Conservation (phyloP, 2,888 invertebrate species). For the Ypsolopha scabrella region DNA sequence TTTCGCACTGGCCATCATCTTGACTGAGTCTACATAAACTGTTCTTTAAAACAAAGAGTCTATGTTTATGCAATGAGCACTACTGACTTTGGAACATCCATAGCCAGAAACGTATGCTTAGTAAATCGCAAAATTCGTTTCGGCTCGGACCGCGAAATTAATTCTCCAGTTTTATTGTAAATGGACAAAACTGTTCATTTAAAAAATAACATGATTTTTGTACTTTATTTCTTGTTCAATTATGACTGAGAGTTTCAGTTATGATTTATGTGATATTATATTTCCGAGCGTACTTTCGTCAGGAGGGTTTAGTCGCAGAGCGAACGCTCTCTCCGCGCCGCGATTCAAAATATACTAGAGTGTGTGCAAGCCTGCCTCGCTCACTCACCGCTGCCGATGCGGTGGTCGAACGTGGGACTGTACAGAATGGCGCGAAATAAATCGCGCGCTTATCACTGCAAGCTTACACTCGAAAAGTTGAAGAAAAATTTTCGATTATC, state of each 20-base stretch:
- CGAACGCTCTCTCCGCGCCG: constrained; percentile 32
- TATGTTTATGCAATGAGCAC: not conserved
- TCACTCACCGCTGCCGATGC: not conserved
- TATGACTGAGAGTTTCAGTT: no score
- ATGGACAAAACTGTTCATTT: no score
- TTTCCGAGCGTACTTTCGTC: constrained; percentile 8
- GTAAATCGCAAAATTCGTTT: not conserved
- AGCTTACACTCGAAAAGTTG: no score
- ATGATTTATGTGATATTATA: no score
- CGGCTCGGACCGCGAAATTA: not conserved
- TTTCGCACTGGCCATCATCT: constrained; percentile 70
- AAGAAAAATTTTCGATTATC: no score
- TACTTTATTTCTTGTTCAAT: no score
- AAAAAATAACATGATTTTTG: no score
- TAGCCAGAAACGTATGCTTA: not conserved
- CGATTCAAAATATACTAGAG: constrained; percentile 39
- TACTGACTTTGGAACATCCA: not conserved
- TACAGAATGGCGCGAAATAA: no score
- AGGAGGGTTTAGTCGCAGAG: constrained; percentile 22
- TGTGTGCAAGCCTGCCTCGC: constrained; percentile 2
- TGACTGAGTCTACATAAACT: constrained; percentile 13
- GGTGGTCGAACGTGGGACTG: not conserved
- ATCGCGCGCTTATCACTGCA: no score
- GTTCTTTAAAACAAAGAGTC: not conserved
- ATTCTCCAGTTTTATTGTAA: not conserved